phyloP scores from a whole-genome alignment of 2,113 vertebrate genomes.

The Gorsachius goisagi region DNA sequence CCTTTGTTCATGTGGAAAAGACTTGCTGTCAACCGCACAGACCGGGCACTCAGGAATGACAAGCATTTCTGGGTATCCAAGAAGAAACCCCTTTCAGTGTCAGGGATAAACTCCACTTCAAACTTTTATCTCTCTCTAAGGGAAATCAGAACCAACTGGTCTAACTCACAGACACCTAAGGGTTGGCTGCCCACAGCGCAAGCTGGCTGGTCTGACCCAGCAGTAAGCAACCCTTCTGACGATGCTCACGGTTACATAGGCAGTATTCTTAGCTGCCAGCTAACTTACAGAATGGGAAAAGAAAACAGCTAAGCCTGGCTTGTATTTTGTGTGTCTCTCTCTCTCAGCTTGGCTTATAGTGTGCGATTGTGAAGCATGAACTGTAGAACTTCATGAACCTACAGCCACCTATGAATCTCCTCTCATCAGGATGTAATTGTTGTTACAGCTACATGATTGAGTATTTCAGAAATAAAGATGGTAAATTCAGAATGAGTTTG shows the following conservation, averaged over 20 bases:
- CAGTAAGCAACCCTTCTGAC: background rate
- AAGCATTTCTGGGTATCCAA: background rate
- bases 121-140: background rate
- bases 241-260: background rate
- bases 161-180: background rate
- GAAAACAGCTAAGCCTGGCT: background rate
- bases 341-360: background rate
- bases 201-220: background rate
- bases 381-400: background rate
- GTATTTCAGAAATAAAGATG: background rate
- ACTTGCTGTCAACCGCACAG: background rate
- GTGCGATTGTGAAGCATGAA: background rate
- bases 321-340: background rate
- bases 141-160: background rate
- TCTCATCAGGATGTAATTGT: background rate
- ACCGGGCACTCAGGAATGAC: background rate
- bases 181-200: background rate
- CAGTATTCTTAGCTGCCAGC: background rate
- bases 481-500: background rate
- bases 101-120: background rate
- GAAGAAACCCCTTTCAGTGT: background rate
- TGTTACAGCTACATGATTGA: background rate
- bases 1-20: background rate
- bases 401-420: background rate
- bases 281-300: accelerated